Percentiles rank a stretch among this genome's conserved stretches.
phyloP scores from a whole-genome alignment of 1,140 invertebrate species.

The Gonioctena quinquepunctata region DNA sequence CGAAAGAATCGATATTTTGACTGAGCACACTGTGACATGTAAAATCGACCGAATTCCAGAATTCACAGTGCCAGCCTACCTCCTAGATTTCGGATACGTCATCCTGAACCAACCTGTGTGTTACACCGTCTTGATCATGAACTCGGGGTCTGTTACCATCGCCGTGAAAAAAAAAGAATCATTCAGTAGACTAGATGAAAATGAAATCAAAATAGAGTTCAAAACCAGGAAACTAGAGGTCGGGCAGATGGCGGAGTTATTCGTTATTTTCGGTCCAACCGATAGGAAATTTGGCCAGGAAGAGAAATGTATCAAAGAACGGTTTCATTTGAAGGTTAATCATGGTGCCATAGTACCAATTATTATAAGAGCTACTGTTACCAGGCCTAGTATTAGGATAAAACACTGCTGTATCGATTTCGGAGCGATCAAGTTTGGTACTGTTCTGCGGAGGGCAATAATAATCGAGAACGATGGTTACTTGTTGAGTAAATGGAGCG shows the following conservation, averaged over 20 bases:
- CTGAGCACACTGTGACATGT: constrained; percentile 25
- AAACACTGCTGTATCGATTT: constrained; percentile 47
- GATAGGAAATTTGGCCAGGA: neutral
- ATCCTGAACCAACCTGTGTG: constrained; percentile 46
- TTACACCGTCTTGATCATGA: constrained; percentile 46
- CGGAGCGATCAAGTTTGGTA: constrained; percentile 52
- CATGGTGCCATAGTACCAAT: constrained; percentile 31
- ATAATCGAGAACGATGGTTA: constrained; percentile 55
- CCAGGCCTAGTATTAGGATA: neutral
- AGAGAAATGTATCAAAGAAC: constrained; percentile 8
- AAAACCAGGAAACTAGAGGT: constrained; percentile 35
- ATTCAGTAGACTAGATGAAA: constrained; percentile 22
- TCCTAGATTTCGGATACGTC: constrained; percentile 54
- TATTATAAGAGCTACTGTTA: constrained; percentile 17
- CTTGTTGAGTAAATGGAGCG: constrained; percentile 53
- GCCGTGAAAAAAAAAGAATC: constrained; percentile 39
- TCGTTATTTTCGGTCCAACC: constrained; percentile 40
- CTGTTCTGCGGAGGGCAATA: constrained; percentile 49
- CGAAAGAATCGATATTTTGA: constrained; percentile 37
- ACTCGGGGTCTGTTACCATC: constrained; percentile 50
- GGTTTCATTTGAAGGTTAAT: constrained; percentile 35
- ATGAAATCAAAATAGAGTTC: constrained; percentile 47
- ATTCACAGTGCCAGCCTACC: constrained; percentile 50
- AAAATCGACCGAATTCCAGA: constrained; percentile 45
- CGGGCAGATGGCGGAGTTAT: constrained; percentile 40